phyloP scores from a whole-genome alignment of 35 echinoderm and acorn worm species.

The Apostichopus parvimensis region DNA sequence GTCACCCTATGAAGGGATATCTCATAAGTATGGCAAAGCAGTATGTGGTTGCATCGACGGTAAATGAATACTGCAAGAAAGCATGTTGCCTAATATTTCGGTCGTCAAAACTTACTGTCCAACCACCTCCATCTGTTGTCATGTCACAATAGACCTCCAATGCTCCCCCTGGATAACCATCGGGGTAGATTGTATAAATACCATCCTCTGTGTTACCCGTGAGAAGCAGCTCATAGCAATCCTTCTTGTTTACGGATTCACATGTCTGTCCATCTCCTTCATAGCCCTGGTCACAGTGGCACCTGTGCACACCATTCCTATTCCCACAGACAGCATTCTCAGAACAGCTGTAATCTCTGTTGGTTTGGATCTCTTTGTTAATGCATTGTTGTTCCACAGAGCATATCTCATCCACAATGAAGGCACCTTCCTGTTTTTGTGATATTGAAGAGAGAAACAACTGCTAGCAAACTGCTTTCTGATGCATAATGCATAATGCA shows the following conservation, averaged over 20 bases:
- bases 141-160: conserved; percentile 73
- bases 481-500: too few relatives aligned
- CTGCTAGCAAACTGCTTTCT: too few relatives aligned
- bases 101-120: conserved; percentile 52
- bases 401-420: neutral
- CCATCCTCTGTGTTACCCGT: conserved; percentile 10
- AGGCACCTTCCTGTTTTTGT: neutral
- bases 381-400: neutral
- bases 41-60: too few relatives aligned
- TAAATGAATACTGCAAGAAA: too few relatives aligned
- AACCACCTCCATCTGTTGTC: conserved; percentile 68
- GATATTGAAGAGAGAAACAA: neutral
- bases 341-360: neutral
- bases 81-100: too few relatives aligned
- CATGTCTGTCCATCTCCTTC: conserved; percentile 18
- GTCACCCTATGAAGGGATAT: too few relatives aligned
- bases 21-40: too few relatives aligned
- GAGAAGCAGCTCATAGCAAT: neutral
- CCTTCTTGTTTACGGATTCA: neutral
- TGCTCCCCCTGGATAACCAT: neutral
- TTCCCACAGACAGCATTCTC: neutral
- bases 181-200: conserved; percentile 47
- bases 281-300: neutral
- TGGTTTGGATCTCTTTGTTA: neutral
- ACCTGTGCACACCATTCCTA: neutral